These are phyloP conservation scores for Heterodera schachtii DNA, from an alignment of 1,140 invertebrate species.

Conservation along the genomic window DNA sequence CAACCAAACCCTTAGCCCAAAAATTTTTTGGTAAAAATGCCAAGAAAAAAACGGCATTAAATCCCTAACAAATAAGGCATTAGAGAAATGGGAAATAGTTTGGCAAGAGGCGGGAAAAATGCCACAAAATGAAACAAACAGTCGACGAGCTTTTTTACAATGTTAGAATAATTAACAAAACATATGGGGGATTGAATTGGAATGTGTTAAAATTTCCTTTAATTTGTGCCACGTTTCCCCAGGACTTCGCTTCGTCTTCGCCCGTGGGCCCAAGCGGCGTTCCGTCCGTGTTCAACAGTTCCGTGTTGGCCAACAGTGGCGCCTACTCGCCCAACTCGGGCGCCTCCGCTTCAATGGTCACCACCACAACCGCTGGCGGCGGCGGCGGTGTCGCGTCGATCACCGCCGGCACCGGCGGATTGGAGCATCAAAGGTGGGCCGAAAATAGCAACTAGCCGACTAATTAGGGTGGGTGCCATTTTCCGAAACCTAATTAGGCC, in stretches of 20 bases:
- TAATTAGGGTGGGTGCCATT: too few relatives aligned
- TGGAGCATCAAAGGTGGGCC: slow-evolving; percentile 23
- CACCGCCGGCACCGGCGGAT: slow-evolving; percentile 23
- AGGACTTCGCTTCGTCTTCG: slow-evolving; percentile 29
- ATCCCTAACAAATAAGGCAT: too few relatives aligned
- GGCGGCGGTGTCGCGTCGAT: slow-evolving; percentile 20
- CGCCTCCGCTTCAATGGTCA: background rate
- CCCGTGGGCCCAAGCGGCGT: slow-evolving; percentile 1
- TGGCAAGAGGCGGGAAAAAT: too few relatives aligned
- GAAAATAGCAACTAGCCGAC: background rate
- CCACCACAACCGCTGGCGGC: slow-evolving; percentile 7
- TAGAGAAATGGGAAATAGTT: too few relatives aligned
- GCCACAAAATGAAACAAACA: too few relatives aligned
- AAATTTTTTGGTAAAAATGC: background rate
- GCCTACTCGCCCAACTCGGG: slow-evolving; percentile 31
- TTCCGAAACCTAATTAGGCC: too few relatives aligned
- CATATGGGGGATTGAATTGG: background rate
- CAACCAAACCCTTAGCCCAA: too few relatives aligned
- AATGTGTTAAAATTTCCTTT: background rate
- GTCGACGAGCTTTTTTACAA: too few relatives aligned
- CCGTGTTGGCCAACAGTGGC: background rate
- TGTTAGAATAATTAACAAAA: too few relatives aligned
- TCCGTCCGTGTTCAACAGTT: background rate
- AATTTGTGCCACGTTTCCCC: slow-evolving; percentile 3
- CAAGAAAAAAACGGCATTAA: too few relatives aligned